Evolutionary conservation across 2,113 vertebrate genomes (phyloP).

Genomic region (Festucalex cinctus): DNA sequence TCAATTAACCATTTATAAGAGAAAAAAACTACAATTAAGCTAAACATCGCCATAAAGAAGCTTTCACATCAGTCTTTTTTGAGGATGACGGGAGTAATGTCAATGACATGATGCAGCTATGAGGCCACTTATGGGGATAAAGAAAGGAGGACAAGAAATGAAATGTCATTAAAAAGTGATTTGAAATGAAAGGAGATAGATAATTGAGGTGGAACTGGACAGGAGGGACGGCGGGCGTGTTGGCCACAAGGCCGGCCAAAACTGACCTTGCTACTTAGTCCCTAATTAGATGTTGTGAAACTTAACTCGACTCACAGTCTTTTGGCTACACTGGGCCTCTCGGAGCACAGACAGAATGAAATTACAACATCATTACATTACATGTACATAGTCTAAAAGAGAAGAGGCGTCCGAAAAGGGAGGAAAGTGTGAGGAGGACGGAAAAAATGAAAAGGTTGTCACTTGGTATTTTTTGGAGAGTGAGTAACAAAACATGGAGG

Average conservation of each 20-base stretch:
- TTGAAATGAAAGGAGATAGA: conserved; percentile 43
- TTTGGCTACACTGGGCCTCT: conserved; percentile 61
- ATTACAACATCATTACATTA: conserved; percentile 59
- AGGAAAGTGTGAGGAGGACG: conserved; percentile 4
- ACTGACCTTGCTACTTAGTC: conserved; percentile 77
- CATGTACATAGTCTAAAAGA: conserved; percentile 35
- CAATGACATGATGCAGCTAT: conserved; percentile 78
- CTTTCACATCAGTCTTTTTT: conserved; percentile 76
- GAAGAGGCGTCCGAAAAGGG: background rate
- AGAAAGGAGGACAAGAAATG: conserved; percentile 10
- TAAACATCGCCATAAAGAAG: conserved; percentile 86
- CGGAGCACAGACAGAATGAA: conserved; percentile 59
- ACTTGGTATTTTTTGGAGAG: conserved; percentile 54
- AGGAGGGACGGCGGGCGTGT: conserved; percentile 38
- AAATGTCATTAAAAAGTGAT: conserved; percentile 51
- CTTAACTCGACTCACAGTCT: conserved; percentile 79
- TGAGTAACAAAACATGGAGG: conserved; percentile 62
- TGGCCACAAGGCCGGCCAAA: conserved; percentile 45
- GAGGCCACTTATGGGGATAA: conserved; percentile 54
- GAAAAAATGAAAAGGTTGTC: conserved; percentile 39
- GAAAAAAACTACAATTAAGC: conserved; percentile 87
- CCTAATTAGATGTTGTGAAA: conserved; percentile 81
- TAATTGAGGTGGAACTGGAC: conserved; percentile 29
- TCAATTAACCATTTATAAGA: conserved; percentile 98
- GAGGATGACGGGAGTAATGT: conserved; percentile 59